Percentiles rank a stretch among this genome's conserved stretches.
These are phyloP conservation scores for Lycia hirtaria DNA, from an alignment of 2,888 invertebrate species.

Conservation along the genomic window DNA sequence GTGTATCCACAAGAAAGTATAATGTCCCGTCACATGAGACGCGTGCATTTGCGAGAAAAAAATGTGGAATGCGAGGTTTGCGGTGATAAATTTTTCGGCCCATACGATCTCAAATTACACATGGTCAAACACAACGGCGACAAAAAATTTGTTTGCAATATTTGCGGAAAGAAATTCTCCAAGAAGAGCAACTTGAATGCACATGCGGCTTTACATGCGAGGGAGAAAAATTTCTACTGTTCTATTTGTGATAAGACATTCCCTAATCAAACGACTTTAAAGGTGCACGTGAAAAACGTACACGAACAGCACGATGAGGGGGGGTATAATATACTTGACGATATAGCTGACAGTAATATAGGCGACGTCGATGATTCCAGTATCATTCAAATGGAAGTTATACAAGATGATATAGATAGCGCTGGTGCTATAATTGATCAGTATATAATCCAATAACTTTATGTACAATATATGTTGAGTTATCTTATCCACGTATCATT, in stretches of 20 bases:
- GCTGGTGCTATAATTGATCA: constrained; percentile 48
- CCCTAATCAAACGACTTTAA: constrained; percentile 69
- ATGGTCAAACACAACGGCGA: constrained; percentile 84
- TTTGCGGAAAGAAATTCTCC: constrained; percentile 86
- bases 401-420: constrained; percentile 58
- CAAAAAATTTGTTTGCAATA: constrained; percentile 83
- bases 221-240: constrained; percentile 80
- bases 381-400: constrained; percentile 64
- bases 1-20: constrained; percentile 83
- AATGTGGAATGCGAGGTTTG: constrained; percentile 78
- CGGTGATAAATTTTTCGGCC: constrained; percentile 75
- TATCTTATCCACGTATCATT: too few relatives aligned
- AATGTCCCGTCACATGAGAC: constrained; percentile 86
- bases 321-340: constrained; percentile 45
- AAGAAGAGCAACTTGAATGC: constrained; percentile 86
- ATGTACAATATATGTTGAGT: background rate
- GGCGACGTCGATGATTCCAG: constrained; percentile 34
- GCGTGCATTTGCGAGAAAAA: constrained; percentile 82
- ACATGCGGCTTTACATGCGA: constrained; percentile 85
- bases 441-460: constrained; percentile 7
- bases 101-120: constrained; percentile 78
- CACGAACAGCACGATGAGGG: constrained; percentile 52
- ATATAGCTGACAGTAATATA: constrained; percentile 48
- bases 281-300: constrained; percentile 61
- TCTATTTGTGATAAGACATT: constrained; percentile 83